Evolutionary conservation across 2,797 vertebrate genomes (phyloP).

Genomic region (Galagoides demidoff): DNA sequence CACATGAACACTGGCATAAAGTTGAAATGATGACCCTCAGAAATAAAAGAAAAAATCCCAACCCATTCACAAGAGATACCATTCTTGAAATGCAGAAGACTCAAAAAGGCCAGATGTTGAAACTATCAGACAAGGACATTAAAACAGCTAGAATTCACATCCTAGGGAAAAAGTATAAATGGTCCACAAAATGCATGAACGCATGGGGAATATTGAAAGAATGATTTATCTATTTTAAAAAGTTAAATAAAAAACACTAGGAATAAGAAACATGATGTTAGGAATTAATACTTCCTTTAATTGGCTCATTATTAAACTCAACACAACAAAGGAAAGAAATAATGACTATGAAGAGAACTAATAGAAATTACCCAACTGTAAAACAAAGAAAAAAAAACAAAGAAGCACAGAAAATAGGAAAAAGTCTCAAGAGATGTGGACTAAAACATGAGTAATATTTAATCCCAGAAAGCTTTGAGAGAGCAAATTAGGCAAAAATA

Average conservation of each 20-base stretch:
- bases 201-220: not conserved
- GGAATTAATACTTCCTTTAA: not conserved
- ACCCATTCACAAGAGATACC: not conserved
- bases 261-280: not conserved
- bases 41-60: not conserved
- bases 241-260: not conserved
- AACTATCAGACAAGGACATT: not conserved
- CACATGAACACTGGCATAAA: not conserved
- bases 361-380: not conserved
- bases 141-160: not conserved
- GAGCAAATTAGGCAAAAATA: not conserved
- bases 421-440: not conserved
- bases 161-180: not conserved
- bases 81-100: too few relatives aligned
- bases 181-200: not conserved
- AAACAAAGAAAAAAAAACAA: not conserved
- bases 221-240: not conserved
- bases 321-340: not conserved
- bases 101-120: not conserved
- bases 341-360: not conserved
- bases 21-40: not conserved
- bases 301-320: not conserved
- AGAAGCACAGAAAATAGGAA: not conserved
- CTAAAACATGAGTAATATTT: not conserved
- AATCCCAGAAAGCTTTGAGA: not conserved